Base-by-base conservation (phyloP, 2,113 vertebrate species). In the Pedetes capensis region DNA sequence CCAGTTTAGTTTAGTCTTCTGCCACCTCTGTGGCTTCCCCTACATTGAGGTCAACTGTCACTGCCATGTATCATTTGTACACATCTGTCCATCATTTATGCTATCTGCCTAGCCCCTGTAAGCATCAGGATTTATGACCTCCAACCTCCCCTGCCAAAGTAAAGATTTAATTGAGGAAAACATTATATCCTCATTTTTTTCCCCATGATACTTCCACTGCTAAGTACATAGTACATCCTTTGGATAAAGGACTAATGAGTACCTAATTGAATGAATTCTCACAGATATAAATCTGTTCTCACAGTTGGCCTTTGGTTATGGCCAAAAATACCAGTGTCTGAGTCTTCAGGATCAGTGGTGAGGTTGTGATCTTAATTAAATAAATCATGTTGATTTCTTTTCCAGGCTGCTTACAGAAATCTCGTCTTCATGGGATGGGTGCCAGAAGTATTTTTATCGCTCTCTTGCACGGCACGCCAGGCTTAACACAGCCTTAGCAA, bases 371-470 rank as follows among this genome's bases (percentile, higher is more conserved):
- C 93, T 96, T 89, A 64, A 84, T 80, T 59, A 80, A 89, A 16
- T 93, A 74, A 93, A 37, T 64, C 12, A 68, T 79, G 20, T 49
- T 83, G 27, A 71, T 74, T 89, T 96, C 63, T 93, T 87, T 98
- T 61, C 75, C 69, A 99, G 99, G 97, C 98, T 99, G 91, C 98
- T 99, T 57, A 81, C 98, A 63, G 99, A 99, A 97, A 97, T 99
- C 94, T 91, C 98, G 7, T 97, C 98, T 17, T 98, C 98, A 0
- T 99, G 99, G 99, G 99, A 99, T 29, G 99, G 99, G 39, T 99
- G 99, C 98, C 99, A 99, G 98, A 99, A 99, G 95, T 99, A 99
- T 94, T 99, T 99, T 96, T 99, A 99, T 96, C 98, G 98, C 11
- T 99, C 98, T 0, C 99, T 99, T 97, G 99, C 99, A 51, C 98